Evolutionary conservation across 2,888 invertebrate species (phyloP).

Genomic region (Drosophila lacicola): DNA sequence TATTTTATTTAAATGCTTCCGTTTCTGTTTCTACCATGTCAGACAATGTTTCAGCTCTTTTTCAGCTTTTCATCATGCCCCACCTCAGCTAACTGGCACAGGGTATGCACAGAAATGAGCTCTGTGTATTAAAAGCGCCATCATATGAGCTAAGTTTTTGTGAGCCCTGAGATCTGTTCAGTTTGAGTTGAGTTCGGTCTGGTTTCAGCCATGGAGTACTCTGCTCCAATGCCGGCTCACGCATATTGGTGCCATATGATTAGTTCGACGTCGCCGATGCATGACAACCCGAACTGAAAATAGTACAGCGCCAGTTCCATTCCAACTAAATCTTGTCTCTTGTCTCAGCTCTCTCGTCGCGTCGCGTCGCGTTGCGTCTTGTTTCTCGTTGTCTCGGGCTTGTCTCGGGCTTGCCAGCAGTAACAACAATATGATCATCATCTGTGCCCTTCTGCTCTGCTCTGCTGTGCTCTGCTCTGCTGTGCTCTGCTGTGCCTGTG

Average conservation of each 20-base stretch:
- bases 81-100: neutral
- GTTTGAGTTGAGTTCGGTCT: slow-evolving; percentile 9
- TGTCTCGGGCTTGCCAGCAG: slow-evolving; percentile 53
- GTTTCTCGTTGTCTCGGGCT: slow-evolving; percentile 14
- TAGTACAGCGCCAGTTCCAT: slow-evolving; percentile 49
- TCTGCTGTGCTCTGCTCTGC: slow-evolving; percentile 10
- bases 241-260: slow-evolving; percentile 80
- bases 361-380: neutral
- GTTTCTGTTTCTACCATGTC: too few relatives aligned
- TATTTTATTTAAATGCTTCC: too few relatives aligned
- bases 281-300: slow-evolving; percentile 66
- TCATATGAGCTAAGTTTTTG: slow-evolving; percentile 14
- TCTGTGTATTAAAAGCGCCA: slow-evolving; percentile 10
- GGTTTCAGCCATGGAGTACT: slow-evolving; percentile 16
- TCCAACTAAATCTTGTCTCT: slow-evolving; percentile 55
- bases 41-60: too few relatives aligned
- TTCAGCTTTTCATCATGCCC: neutral
- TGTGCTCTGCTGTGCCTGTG: slow-evolving; percentile 26
- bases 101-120: slow-evolving; percentile 39
- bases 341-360: slow-evolving; percentile 3
- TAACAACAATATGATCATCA: slow-evolving; percentile 60
- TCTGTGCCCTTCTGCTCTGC: slow-evolving; percentile 38
- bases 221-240: slow-evolving; percentile 49
- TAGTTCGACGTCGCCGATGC: slow-evolving; percentile 71
- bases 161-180: slow-evolving; percentile 22